These are phyloP conservation scores for Drosophila varians DNA, from an alignment of 1,140 invertebrate genomes.

Conservation along the genomic window DNA sequence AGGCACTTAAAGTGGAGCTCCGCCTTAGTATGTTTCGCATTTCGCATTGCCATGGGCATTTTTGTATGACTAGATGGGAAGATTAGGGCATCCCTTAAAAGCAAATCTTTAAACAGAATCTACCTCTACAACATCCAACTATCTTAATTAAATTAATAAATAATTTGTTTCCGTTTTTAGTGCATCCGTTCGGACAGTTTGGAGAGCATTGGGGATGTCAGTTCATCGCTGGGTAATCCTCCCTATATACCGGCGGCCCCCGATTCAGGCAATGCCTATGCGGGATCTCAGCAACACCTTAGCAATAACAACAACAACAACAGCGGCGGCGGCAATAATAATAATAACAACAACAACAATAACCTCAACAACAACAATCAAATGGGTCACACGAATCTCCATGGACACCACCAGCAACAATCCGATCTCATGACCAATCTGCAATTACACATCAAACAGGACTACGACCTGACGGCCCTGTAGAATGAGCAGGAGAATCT, in stretches of 20 bases:
- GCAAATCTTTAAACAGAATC: not conserved
- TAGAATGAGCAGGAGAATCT: conserved; percentile 84
- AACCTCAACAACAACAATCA: conserved; percentile 73
- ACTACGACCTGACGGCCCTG: conserved; percentile 90
- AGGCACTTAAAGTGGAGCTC: conserved; percentile 49
- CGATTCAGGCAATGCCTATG: conserved; percentile 56
- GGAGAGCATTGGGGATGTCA: conserved; percentile 82
- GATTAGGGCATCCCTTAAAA: not conserved
- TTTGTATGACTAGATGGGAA: conserved; percentile 1
- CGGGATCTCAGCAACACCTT: conserved; percentile 68
- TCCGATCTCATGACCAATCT: conserved; percentile 78
- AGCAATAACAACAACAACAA: conserved; percentile 38
- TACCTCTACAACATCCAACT: no score
- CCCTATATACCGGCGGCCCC: conserved; percentile 72
- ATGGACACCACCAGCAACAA: conserved; percentile 58
- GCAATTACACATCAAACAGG: conserved; percentile 86
- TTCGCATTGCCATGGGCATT: not conserved
- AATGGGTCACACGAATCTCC: conserved; percentile 62
- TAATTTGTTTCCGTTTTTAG: conserved; percentile 29
- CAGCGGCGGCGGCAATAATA: conserved; percentile 52
- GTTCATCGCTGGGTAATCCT: conserved; percentile 74
- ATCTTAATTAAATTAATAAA: not conserved
- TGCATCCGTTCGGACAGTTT: conserved; percentile 80
- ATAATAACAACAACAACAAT: conserved; percentile 49
- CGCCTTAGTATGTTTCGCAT: not conserved